Base-by-base conservation (phyloP, 1,140 invertebrate genomes). In the Sinella curviseta region DNA sequence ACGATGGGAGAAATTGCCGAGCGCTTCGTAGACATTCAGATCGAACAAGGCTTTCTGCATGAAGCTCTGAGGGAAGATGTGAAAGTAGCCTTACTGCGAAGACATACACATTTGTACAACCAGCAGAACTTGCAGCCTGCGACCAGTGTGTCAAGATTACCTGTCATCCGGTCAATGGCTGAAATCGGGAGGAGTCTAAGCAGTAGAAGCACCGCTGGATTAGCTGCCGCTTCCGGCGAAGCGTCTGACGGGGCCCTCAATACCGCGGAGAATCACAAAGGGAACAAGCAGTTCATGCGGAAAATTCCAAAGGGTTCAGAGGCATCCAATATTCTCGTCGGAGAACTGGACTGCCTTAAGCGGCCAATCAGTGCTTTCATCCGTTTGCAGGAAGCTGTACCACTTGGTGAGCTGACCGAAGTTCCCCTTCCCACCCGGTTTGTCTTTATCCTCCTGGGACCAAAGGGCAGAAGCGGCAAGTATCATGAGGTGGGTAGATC, bases 281-380 rank as follows among this genome's bases (percentile, higher is more conserved):
- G 65, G 28, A 86, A 87, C 76, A 85, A 84, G 24, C 60, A 82
- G 3, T 86, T 87, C 55, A 77, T 86, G 78, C 84, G 84, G 73
- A 88, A 88, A 81, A 83, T 88, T 35, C 86, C 86, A 48, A 78
- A 84, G 12, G 84, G 84, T 20, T 81, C 86, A 1, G 87, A 88
- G 82, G 84, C 86, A 31, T 85, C 86, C 26, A 86, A 86, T 67
- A 87, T 88, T 33, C 35, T 88, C 35, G 84, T 87, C 8, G 86
- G 85, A 8, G 84, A 86, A 80, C 82, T 86, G 14, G 83, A 85
- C 55, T 85, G 84, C 74, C 70, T 88, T 8, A 77, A 82, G 8
- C 81, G 84, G 80, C 83, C 84, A 8, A 77, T 87, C 0, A 80
- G 82, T 26, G 84, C 84, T 14, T 87, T 88, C 80, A 78, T 87